These are phyloP conservation scores for Morone saxatilis DNA, from an alignment of 2,113 vertebrate species.

Conservation along the genomic window DNA sequence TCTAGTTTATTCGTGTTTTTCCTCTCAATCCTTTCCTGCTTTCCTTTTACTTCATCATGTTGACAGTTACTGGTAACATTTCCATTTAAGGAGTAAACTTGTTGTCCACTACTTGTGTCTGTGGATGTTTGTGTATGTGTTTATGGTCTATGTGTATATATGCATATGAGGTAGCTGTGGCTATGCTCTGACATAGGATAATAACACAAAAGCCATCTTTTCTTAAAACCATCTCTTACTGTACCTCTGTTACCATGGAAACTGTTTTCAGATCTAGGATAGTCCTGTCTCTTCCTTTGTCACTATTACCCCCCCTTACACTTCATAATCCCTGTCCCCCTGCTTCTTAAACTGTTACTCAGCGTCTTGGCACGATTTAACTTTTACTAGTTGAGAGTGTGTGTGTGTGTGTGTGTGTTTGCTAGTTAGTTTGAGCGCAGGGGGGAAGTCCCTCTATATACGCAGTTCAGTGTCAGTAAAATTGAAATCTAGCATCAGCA, in stretches of 20 bases:
- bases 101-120: background rate
- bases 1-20: constrained; percentile 22
- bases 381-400: background rate
- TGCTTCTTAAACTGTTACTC: constrained; percentile 39
- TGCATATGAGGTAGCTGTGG: constrained; percentile 6
- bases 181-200: constrained; percentile 37
- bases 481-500: constrained; percentile 69
- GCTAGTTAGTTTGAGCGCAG: background rate
- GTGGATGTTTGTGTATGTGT: constrained; percentile 14
- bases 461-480: constrained; percentile 47
- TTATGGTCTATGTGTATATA: constrained; percentile 7
- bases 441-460: constrained; percentile 29
- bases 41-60: constrained; percentile 21
- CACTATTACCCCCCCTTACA: constrained; percentile 33
- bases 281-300: constrained; percentile 53
- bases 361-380: constrained; percentile 25
- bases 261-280: constrained; percentile 68
- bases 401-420: background rate
- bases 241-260: constrained; percentile 75
- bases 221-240: constrained; percentile 57
- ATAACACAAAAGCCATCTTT: constrained; percentile 53
- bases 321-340: constrained; percentile 40
- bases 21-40: background rate
- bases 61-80: constrained; percentile 32
- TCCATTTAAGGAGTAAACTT: constrained; percentile 20